Base-by-base conservation (phyloP, 2,113 vertebrate genomes). In the Cephalopholis sonnerati region DNA sequence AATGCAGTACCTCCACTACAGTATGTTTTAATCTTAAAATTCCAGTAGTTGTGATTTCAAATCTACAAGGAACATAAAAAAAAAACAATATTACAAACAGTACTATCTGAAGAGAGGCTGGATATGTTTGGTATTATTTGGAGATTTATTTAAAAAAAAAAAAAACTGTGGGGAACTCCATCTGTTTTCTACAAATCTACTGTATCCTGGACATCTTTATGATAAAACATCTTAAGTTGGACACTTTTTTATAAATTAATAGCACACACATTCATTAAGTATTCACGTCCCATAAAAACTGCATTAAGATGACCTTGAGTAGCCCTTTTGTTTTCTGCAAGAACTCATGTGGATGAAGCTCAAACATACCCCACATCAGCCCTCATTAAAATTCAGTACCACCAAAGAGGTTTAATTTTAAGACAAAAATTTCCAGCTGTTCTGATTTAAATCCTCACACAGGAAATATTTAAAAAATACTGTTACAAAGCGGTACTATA, bases 351-450 rank as follows among this genome's bases (percentile, higher is more conserved):
- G 61, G 64, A 77, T 20, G 20, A 57, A 22, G 53, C 29, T 62
- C 50, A 51, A 54, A 29, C 7, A 2, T 20, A 41, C 63, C n/a
- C n/a, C 1, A 18, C 48, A 12, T 39, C 63, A 59, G 62, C 25
- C 64, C 41, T 69, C 18, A 17, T 72, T 68, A 32, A 63, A 82
- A 79, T 25, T 53, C 59, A 79, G 88, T 87, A 87, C 87, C 86
- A 67, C 27, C 76, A 46, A 36, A 64, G 65, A 48, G 51, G 65
- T 83, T 71, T 13, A 69, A 24, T 12, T 59, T 74, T n/a, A 79
- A 77, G 54, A 91, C 20, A 57, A 76, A 83, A 27, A 57, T 54
- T 48, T 88, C 64, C 80, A 86, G 46, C 79, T 20, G 15, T 55
- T 87, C 2, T 11, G 69, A 84, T 87, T 91, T n/a, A 54, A 80